Base-by-base conservation (phyloP, 2,888 invertebrate genomes). In the Lepidocyrtinus sp. region DNA sequence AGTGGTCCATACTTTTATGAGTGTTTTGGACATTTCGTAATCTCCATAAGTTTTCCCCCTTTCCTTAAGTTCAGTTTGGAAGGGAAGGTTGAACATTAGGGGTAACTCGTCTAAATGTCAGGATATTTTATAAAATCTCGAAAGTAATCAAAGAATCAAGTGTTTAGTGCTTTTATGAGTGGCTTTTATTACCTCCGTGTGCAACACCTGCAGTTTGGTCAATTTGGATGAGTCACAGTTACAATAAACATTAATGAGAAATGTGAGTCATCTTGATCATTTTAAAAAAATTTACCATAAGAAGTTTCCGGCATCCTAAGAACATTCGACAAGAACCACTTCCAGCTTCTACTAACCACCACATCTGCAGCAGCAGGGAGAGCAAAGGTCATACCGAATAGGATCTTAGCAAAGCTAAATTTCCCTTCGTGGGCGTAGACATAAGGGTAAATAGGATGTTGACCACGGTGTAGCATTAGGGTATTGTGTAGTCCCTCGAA, bases 401-500 rank as follows among this genome's bases (percentile, higher is more conserved):
- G 22, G n/a, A 83, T 19, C 45, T 75, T 75, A 5, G 83, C 84
- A 68, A 84, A 82, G 15, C 83, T 82, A 65, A 82, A 84, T 27
- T 62, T 64, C 27, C 85, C 84, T 68, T 82, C 64, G 36, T 83
- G 84, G 0, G 77, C 68, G 36, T 80, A 85, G 17, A 77, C 26
- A 55, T 83, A 85, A 0, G 79, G 76, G 65, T 82, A 85, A 0
- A 84, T 26, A 0, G 84, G 82, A 19, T 80, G 70, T 15, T 78
- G 61, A 9, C 79, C 72, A n/a, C 76, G 61, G 25, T 84, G 84
- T 2, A 84, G 64, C 0, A 67, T n/a, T 2, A 78, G 65, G n/a
- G 74, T 68, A 26, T 85, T 79, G 46, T 84, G 82, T n/a, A 83
- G 50, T 1, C 83, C 82, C 72, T 83, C 73, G 21, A 81, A 83